Base-by-base conservation (phyloP, 2,888 invertebrate genomes). In the Cephus sareptanus region DNA sequence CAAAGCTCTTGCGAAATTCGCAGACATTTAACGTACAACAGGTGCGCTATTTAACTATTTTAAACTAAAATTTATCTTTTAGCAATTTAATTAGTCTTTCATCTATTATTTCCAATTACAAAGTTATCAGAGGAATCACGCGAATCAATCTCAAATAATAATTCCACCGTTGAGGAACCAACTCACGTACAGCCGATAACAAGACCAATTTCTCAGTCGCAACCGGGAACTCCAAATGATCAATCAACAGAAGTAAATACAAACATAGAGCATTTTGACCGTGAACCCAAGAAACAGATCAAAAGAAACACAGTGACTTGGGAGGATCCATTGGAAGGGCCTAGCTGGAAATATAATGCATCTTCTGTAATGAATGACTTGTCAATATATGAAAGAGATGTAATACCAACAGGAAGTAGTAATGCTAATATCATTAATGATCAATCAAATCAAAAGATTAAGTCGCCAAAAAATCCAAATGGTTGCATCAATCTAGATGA, bases 311-410 rank as follows among this genome's bases (percentile, higher is more conserved):
- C 76, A 56, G 23, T 3, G 3, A 37, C 76, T 12, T 23, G 34
- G 37, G 87, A 89, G 1, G 91, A 91, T 86, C 91, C 91, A 0
- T 73, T 90, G 31, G 91, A 91, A 81, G 91, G 91, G 4, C 87
- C 91, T 4, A 91, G 91, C 75, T 91, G 91, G 91, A 79, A 88
- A 40, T 83, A 86, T 23, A 81, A 85, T 73, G 13, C 13, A 13
- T 37, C 37, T 37, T 13, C 37, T 13, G 13, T 37, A 37, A 37
- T 1, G 37, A 33, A 70, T 70, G 31, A 33, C 1, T n/a, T 11
- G 11, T 31, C 15, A 77, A 23, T 30, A 73, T 40, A 74, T 30
- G 73, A 11, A 33, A 68, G 4, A 69, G 74, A 31, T 69, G 74
- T 40, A 73, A 75, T 15, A 70, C 75, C n/a, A 77, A 15, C 15